These are phyloP conservation scores for Lasius platythorax DNA, from an alignment of 2,888 invertebrate genomes.

Conservation along the genomic window DNA sequence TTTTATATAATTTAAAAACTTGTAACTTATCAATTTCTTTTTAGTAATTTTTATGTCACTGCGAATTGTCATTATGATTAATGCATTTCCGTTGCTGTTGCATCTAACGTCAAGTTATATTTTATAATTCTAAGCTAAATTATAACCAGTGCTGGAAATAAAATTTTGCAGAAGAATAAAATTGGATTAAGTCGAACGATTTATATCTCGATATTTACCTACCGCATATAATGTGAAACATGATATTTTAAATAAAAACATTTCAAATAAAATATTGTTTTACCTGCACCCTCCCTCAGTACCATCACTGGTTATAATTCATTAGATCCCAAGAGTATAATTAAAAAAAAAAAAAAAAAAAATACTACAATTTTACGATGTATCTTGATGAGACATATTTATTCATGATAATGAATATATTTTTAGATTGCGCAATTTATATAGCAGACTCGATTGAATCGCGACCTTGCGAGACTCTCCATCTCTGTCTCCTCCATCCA, in stretches of 20 bases:
- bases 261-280: conserved; percentile 14
- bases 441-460: neutral
- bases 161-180: conserved; percentile 8
- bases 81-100: neutral
- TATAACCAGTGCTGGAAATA: conserved; percentile 39
- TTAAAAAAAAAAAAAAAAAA: neutral
- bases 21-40: neutral
- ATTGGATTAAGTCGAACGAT: neutral
- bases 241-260: conserved; percentile 30
- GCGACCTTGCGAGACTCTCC: conserved; percentile 23
- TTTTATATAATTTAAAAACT: neutral
- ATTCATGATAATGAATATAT: neutral
- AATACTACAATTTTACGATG: neutral
- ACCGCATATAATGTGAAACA: conserved; percentile 27
- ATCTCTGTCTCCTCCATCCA: neutral
- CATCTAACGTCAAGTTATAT: neutral
- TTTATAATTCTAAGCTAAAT: conserved; percentile 19
- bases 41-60: neutral
- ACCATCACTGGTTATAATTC: conserved; percentile 47
- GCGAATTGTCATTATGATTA: neutral
- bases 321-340: neutral
- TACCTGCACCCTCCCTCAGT: neutral
- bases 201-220: neutral
- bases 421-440: conserved; percentile 23
- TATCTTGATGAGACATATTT: neutral